Base-by-base conservation (phyloP, 2,888 invertebrate genomes). In the Andrena minutula region DNA sequence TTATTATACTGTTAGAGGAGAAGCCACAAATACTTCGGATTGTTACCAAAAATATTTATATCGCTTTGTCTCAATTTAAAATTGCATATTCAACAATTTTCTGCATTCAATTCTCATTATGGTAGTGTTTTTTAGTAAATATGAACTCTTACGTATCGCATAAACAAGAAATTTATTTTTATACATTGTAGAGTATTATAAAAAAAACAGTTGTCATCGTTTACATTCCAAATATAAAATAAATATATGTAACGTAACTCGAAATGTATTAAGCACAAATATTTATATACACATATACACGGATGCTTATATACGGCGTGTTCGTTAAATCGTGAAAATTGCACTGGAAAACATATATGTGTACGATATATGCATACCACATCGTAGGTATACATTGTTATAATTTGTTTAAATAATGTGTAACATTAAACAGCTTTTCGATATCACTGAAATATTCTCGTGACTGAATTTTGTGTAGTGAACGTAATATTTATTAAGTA, bases 221-320 rank as follows among this genome's bases (percentile, higher is more conserved):
- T 79, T 79, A 71, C 35, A 71, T 80, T 80, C 61, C 61, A 78
- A 69, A 58, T 77, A 26, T 65, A 63, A 68, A 76, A 41, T 35
- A 23, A 66, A 64, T 30, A 28, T 23, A 58, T 73, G n/a, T 20
- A 76, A 26, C 12, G 30, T 32, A 49, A 8, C 16, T 74, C 26
- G 26, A 20, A 65, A 20, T 58, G 60, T 12, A 49, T 75, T 35
- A 35, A n/a, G 51, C 49, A 61, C 28, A 75, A 75, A 8, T 23
- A 75, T 72, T 77, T 69, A 77, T 63, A 41, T 32, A 49, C 10
- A 70, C 26, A 61, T 64, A 65, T 47, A 65, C 58, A 60, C 16
- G 6, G 32, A 20, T 26, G 16, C 41, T 41, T 41, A 41, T 41
- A 16, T 41, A 41, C 12, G 41, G 41, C 16, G 41, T 16, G 35